Percentiles rank a stretch among this genome's conserved stretches.
phyloP scores from a whole-genome alignment of 2,797 vertebrate genomes.

The Parauchenoglanis ngamensis region DNA sequence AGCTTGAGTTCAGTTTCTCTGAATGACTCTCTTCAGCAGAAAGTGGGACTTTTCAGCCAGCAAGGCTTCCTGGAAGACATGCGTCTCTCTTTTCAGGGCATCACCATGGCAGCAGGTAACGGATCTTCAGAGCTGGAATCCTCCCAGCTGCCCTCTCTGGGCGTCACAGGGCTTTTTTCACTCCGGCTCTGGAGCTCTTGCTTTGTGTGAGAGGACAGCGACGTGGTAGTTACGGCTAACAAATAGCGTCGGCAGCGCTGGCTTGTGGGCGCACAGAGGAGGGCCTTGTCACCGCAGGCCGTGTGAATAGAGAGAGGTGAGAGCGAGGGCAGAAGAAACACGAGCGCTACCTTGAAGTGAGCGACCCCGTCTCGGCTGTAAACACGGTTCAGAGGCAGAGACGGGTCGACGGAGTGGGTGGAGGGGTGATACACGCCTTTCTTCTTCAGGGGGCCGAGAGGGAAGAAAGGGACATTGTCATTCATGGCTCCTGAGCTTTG shows the following conservation, averaged over 20 bases:
- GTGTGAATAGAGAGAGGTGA: conserved; percentile 57
- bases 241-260: conserved; percentile 59
- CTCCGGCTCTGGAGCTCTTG: conserved; percentile 22
- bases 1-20: conserved; percentile 1
- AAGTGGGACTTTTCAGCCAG: conserved; percentile 22
- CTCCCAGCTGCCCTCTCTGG: conserved; percentile 44
- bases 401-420: conserved; percentile 60
- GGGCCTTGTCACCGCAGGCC: conserved; percentile 55
- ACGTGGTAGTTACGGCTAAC: conserved; percentile 57
- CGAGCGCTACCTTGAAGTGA: conserved; percentile 63
- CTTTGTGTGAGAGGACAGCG: conserved; percentile 52
- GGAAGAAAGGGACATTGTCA: conserved; percentile 62
- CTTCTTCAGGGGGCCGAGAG: conserved; percentile 52
- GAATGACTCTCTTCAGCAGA: conserved; percentile 14
- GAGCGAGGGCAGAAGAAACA: conserved; percentile 66
- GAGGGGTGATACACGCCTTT: conserved; percentile 51
- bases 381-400: conserved; percentile 63
- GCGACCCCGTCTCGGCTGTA: conserved; percentile 68
- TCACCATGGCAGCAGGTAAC: conserved; percentile 65
- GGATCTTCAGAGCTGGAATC: conserved; percentile 54
- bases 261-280: conserved; percentile 58
- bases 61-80: conserved; percentile 32
- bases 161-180: conserved; percentile 46
- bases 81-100: conserved; percentile 44
- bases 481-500: conserved; percentile 62